phyloP scores from a whole-genome alignment of 2,113 vertebrate genomes.

The Myiagra hebetior region DNA sequence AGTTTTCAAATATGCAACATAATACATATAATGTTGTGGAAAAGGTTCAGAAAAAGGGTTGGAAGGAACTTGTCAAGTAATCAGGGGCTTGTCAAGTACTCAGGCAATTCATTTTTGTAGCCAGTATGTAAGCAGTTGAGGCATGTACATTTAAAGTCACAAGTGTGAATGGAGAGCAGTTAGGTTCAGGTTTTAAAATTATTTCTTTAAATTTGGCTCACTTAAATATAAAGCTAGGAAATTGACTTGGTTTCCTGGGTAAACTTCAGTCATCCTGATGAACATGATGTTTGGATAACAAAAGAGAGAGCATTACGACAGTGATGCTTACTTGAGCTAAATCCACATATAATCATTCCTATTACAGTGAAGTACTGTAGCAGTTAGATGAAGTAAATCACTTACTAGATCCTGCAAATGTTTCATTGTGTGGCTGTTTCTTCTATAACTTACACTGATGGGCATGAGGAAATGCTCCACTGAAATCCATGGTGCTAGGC shows the following conservation, averaged over 20 bases:
- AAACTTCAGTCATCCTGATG: conserved; percentile 23
- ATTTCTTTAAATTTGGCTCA: conserved; percentile 10
- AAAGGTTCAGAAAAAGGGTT: not conserved
- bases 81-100: not conserved
- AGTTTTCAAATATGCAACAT: not conserved
- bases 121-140: not conserved
- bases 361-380: not conserved
- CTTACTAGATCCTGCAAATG: not conserved
- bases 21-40: not conserved
- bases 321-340: conserved; percentile 51
- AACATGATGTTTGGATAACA: conserved; percentile 25
- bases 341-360: conserved; percentile 10
- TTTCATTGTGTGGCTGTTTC: not conserved
- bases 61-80: not conserved
- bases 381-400: not conserved
- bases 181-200: not conserved
- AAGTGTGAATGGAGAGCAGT: not conserved
- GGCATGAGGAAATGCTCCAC: not conserved
- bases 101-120: not conserved
- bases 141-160: not conserved
- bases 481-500: not conserved
- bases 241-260: not conserved
- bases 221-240: not conserved
- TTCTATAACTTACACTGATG: not conserved
- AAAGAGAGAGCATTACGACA: conserved; percentile 28